Conservation (phyloP, 2,113 vertebrate genomes). For the Centropus unirufus region DNA sequence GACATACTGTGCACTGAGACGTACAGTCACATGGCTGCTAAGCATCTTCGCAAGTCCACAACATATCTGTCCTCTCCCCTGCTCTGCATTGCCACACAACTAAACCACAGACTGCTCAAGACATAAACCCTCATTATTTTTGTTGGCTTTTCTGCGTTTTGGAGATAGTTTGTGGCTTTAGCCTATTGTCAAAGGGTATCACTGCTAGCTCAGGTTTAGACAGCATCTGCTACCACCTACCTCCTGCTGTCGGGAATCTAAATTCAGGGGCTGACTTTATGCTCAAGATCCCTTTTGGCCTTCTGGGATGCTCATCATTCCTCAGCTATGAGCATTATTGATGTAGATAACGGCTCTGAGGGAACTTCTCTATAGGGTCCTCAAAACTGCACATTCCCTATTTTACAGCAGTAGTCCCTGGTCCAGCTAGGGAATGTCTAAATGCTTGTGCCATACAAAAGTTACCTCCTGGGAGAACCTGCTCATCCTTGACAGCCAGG, state of each 20-base stretch:
- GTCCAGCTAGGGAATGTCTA: not conserved
- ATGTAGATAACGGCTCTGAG: not conserved
- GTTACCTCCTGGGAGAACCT: not conserved
- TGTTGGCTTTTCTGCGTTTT: not conserved
- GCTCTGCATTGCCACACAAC: not conserved
- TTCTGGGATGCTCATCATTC: not conserved
- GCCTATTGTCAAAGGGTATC: not conserved
- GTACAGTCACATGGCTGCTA: not conserved
- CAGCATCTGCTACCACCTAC: not conserved
- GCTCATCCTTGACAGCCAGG: not conserved
- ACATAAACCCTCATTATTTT: not conserved
- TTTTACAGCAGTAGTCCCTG: not conserved
- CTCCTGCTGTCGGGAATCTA: not conserved
- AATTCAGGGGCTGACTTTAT: conserved; percentile 5
- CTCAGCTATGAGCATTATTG: not conserved
- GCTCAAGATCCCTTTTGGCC: not conserved
- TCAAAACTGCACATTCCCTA: not conserved
- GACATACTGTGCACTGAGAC: not conserved
- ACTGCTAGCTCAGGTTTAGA: not conserved
- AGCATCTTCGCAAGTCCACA: not conserved
- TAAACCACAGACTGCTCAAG: not conserved
- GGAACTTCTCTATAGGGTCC: not conserved
- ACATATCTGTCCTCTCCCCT: not conserved
- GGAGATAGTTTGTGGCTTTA: not conserved
- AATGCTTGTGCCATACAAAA: not conserved